Percentiles rank a stretch among this genome's conserved stretches.
Evolutionary conservation across 2,888 invertebrate genomes (phyloP).

Genomic region (Bhutanitis thaidina): DNA sequence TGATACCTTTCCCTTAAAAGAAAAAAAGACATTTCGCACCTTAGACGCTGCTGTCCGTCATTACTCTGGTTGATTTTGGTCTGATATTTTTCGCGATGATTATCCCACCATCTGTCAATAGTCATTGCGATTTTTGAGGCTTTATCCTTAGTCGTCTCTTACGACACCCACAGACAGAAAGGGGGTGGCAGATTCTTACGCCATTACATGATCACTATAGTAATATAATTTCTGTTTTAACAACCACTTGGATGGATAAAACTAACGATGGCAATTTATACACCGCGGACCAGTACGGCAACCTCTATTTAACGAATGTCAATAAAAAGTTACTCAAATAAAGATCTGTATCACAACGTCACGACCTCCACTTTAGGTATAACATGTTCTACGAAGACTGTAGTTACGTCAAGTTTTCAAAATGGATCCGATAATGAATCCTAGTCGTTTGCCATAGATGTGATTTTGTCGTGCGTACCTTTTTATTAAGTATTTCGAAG

Average conservation of each 20-base stretch:
- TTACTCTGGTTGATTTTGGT: too few relatives aligned
- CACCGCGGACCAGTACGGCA: constrained; percentile 11
- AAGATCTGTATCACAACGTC: constrained; percentile 39
- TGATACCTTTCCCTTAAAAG: too few relatives aligned
- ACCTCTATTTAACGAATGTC: constrained; percentile 18
- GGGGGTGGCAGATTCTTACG: too few relatives aligned
- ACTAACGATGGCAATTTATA: neutral
- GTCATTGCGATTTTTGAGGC: too few relatives aligned
- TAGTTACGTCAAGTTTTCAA: neutral
- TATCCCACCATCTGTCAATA: too few relatives aligned
- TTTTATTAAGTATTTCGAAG: neutral
- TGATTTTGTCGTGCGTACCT: neutral
- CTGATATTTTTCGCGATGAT: too few relatives aligned
- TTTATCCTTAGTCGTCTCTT: too few relatives aligned
- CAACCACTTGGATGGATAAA: neutral
- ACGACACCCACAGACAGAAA: too few relatives aligned
- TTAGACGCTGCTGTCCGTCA: too few relatives aligned
- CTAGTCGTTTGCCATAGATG: neutral
- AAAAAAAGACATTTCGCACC: too few relatives aligned
- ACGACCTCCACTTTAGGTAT: constrained; percentile 42
- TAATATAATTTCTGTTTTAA: too few relatives aligned
- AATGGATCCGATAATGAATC: neutral
- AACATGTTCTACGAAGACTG: constrained; percentile 11
- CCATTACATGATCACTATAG: too few relatives aligned
- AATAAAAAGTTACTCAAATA: constrained; percentile 35